Evolutionary conservation across 2,888 invertebrate genomes (phyloP), one percentile per base, ranked within the genome.

Genomic region (Acleris sparsana): DNA sequence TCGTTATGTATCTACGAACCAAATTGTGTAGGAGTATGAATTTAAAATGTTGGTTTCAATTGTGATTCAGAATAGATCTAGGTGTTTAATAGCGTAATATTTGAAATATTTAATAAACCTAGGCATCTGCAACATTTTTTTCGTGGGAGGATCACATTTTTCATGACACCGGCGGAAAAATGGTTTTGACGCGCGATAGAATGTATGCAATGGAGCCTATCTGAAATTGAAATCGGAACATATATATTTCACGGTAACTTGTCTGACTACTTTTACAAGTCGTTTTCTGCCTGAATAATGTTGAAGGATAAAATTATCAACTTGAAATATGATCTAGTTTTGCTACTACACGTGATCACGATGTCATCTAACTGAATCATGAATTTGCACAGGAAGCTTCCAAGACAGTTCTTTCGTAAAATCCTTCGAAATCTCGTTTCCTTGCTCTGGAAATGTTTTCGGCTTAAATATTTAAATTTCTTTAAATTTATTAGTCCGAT

Each of bases 141-240:
- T 33, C 48, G 46, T 43, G 22, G 25, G 25, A 25, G 51, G 39
- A 53, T 43, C 29, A 25, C 48, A 60, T 60, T 53, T 49, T 60
- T 65, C 43, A 65, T 53, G 59, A 44, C 55, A 49, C n/a, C 49
- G 29, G 53, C 18, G 55, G 53, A 60, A 60, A 65, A 60, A 65
- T 51, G 29, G 48, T 18, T 60, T 25, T 55, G 55, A 49, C 53
- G 39, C 53, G 53, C 53, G 25, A 55, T 59, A 25, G 49, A 64
- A 57, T 1, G 53, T 25, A 33, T 39, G 53, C 48, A 44, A 51
- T 63, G 16, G 29, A 65, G 55, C 49, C 59, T 65, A 65, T 65
- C 64, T 65, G 22, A 64, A 65, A 65, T 65, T 60, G 43, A 60
- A 64, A 65, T 65, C 64, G 43, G 46, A 39, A 63, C 25, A 39